Evolutionary conservation across 2,888 invertebrate genomes (phyloP).

Genomic region (Leptopilina drosophilae): DNA sequence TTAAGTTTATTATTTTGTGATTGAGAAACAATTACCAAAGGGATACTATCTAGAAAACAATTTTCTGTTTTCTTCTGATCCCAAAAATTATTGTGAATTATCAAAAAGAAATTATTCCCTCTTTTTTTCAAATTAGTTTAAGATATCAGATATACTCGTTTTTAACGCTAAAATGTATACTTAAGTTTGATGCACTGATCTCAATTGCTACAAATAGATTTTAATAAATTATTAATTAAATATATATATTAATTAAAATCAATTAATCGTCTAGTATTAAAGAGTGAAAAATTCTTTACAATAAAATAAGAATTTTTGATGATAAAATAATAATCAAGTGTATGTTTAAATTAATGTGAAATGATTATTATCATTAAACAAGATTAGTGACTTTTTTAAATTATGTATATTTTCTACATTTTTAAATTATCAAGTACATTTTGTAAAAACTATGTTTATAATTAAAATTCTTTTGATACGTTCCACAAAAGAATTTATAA

Average conservation of each 20-base stretch:
- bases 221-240: slow-evolving; percentile 2
- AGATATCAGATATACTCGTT: not conserved
- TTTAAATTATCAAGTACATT: not conserved
- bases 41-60: no score
- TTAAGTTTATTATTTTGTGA: no score
- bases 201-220: slow-evolving; percentile 4
- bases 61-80: no score
- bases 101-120: no score
- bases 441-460: not conserved
- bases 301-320: not conserved
- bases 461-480: not conserved
- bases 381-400: not conserved
- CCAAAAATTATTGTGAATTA: no score
- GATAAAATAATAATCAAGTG: no score
- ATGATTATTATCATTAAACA: not conserved
- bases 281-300: not conserved
- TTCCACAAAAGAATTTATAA: not conserved
- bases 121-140: not conserved
- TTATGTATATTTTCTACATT: not conserved
- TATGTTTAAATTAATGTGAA: not conserved
- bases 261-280: not conserved
- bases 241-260: not conserved
- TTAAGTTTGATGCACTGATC: slow-evolving; percentile 7
- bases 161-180: not conserved
- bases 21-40: no score